These are phyloP conservation scores for Corvus hawaiiensis DNA, from an alignment of 2,113 vertebrate species.

Conservation along the genomic window DNA sequence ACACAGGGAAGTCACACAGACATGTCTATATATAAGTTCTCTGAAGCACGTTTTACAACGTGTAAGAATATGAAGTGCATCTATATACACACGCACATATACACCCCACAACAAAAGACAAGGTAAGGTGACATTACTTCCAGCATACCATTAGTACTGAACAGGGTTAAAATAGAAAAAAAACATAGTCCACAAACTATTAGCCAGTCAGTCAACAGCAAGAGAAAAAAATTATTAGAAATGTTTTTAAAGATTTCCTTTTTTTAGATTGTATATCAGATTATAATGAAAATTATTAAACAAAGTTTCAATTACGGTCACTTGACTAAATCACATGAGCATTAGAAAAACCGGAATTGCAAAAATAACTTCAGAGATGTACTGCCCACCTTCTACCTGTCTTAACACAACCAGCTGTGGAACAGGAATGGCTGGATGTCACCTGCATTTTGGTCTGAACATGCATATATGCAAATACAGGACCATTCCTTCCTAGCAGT, in stretches of 20 bases:
- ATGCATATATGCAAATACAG: neutral
- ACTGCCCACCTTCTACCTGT: neutral
- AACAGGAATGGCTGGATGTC: neutral
- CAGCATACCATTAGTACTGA: neutral
- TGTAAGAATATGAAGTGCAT: neutral
- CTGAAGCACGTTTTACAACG: neutral
- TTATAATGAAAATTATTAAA: neutral
- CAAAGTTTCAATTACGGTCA: neutral
- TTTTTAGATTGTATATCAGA: neutral
- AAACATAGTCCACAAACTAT: neutral
- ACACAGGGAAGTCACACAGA: neutral
- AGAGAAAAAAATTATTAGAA: neutral
- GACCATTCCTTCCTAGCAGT: neutral
- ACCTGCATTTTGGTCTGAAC: neutral
- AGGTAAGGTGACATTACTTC: neutral
- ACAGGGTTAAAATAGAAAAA: neutral
- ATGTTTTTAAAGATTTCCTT: neutral
- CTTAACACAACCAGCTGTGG: neutral
- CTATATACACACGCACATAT: rapidly evolving
- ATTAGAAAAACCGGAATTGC: neutral
- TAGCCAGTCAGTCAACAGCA: neutral
- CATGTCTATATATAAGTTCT: neutral
- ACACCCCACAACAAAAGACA: neutral
- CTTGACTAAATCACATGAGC: neutral
- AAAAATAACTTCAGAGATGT: neutral